Conservation (phyloP, 2,888 invertebrate genomes). For the Empis stercorea region DNA sequence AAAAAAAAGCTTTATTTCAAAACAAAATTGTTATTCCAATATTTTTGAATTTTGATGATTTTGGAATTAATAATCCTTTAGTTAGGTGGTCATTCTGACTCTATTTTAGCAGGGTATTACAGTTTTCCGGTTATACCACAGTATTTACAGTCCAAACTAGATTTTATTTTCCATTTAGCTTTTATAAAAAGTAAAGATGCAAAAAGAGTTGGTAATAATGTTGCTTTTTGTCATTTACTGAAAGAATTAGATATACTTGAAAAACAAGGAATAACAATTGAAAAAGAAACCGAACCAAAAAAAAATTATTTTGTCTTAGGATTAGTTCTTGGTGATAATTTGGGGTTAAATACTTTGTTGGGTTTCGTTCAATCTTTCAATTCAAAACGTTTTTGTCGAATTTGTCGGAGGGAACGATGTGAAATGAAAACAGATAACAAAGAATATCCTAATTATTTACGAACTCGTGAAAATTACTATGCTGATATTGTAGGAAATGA, state of each 20-base stretch:
- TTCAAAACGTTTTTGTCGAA: background rate
- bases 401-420: background rate
- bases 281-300: background rate
- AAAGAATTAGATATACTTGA: slow-evolving; percentile 8
- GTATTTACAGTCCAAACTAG: slow-evolving; percentile 9
- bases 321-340: slow-evolving; percentile 12
- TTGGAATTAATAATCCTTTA: background rate
- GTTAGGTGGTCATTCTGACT: background rate
- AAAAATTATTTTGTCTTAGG: slow-evolving; percentile 11
- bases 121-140: slow-evolving; percentile 7
- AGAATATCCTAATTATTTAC: background rate
- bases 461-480: slow-evolving; percentile 10
- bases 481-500: slow-evolving; percentile 8
- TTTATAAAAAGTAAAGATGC: slow-evolving; percentile 8
- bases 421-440: background rate
- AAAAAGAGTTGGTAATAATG: slow-evolving; percentile 11
- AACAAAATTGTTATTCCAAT: background rate
- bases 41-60: background rate
- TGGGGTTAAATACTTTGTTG: slow-evolving; percentile 10
- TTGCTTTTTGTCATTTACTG: slow-evolving; percentile 8
- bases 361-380: slow-evolving; percentile 1
- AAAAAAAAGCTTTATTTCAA: background rate
- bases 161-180: slow-evolving; percentile 9
- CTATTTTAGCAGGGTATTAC: background rate
- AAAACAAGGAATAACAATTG: slow-evolving; percentile 5